Evolutionary conservation across 2,113 vertebrate species (phyloP).

Genomic region (Phylloscopus trochiloides): DNA sequence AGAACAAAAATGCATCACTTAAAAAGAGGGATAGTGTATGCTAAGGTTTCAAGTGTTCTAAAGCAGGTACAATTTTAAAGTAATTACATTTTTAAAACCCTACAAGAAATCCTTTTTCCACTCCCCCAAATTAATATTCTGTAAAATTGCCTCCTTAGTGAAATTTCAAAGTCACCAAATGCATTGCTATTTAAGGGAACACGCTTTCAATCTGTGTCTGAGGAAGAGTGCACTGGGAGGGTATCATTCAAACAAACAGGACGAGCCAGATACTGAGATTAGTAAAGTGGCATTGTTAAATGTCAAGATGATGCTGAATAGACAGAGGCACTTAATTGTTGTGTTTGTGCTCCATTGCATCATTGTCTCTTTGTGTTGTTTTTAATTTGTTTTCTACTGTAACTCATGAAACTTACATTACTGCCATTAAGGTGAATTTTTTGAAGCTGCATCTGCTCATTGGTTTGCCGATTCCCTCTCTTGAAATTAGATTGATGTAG

Average conservation of each 20-base stretch:
- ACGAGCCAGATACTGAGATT: constrained; percentile 6
- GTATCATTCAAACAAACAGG: constrained; percentile 26
- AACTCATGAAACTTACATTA: constrained; percentile 64
- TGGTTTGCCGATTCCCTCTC: constrained; percentile 61
- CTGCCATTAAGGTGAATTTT: constrained; percentile 65
- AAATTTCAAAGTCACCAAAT: constrained; percentile 18
- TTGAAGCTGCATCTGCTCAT: constrained; percentile 54
- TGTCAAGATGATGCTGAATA: constrained; percentile 52
- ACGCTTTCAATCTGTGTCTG: background rate
- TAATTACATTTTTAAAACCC: background rate
- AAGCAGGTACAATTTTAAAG: background rate
- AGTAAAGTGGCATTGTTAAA: constrained; percentile 50
- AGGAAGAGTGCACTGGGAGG: background rate
- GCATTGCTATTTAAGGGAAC: background rate
- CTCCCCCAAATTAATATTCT: background rate
- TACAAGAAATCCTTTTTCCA: background rate
- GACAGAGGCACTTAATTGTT: constrained; percentile 36
- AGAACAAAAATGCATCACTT: background rate
- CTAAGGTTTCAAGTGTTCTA: background rate
- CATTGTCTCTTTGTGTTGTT: constrained; percentile 59
- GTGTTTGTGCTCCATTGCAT: constrained; percentile 50
- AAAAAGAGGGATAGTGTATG: background rate
- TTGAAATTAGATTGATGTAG: constrained; percentile 72
- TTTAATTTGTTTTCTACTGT: constrained; percentile 69
- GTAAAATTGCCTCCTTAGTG: background rate